These are phyloP conservation scores for Allolobophora icterica DNA, from an alignment of 2,888 invertebrate species.

Conservation along the genomic window DNA sequence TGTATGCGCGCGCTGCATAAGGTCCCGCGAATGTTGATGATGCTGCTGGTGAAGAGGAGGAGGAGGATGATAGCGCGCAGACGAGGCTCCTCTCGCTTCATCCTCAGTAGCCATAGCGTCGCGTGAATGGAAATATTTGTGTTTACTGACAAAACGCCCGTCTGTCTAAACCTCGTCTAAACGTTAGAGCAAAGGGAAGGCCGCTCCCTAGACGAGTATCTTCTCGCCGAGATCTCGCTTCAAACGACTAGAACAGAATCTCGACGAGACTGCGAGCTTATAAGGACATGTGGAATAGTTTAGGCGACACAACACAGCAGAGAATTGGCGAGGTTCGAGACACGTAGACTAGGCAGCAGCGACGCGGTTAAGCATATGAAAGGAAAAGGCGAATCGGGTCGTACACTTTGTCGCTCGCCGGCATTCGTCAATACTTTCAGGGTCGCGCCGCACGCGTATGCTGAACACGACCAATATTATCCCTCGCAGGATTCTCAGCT, in stretches of 20 bases:
- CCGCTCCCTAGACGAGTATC: not conserved
- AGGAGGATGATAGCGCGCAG: not conserved
- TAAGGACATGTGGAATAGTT: not conserved
- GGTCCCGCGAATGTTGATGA: conserved; percentile 1
- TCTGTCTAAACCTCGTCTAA: not conserved
- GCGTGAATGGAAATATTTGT: not conserved
- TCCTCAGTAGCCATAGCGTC: not conserved
- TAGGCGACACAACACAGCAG: not conserved
- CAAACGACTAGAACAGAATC: not conserved
- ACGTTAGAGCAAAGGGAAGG: not conserved
- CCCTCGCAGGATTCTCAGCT: not conserved
- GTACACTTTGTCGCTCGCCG: not conserved
- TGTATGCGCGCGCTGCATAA: not conserved
- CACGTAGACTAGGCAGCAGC: not conserved
- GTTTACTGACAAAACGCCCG: not conserved
- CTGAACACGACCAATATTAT: not conserved
- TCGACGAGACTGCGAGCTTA: not conserved
- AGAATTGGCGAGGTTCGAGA: not conserved
- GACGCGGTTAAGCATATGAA: not conserved
- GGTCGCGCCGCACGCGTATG: not conserved
- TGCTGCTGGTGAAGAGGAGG: not conserved
- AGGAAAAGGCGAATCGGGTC: not conserved
- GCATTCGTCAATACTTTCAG: not conserved
- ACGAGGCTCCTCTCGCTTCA: not conserved
- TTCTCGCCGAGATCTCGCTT: not conserved